phyloP scores from a whole-genome alignment of 1,140 invertebrate species.

The Drosophila yakuba region DNA sequence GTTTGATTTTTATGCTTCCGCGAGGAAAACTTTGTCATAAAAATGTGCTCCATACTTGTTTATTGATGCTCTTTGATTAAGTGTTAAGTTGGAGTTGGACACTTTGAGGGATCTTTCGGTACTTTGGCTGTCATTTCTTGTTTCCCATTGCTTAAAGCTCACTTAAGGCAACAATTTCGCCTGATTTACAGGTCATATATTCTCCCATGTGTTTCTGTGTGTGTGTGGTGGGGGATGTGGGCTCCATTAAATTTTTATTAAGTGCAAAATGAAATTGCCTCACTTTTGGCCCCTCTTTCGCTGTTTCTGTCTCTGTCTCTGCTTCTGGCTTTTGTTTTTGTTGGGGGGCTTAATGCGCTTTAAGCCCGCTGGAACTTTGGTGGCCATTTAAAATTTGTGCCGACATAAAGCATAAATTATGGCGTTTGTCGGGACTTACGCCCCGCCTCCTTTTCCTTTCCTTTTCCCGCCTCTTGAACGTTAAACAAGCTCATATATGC shows the following conservation, averaged over 20 bases:
- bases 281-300: constrained; percentile 35
- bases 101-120: constrained; percentile 17
- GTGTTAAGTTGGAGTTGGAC: constrained; percentile 38
- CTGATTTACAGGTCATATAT: constrained; percentile 48
- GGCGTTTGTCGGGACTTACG: constrained; percentile 29
- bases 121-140: constrained; percentile 14
- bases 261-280: constrained; percentile 77
- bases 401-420: constrained; percentile 68
- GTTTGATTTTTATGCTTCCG: constrained; percentile 46
- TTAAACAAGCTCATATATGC: constrained; percentile 43
- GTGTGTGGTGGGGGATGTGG: constrained; percentile 8
- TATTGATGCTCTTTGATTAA: constrained; percentile 54
- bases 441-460: not conserved
- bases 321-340: constrained; percentile 37
- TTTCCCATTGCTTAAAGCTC: constrained; percentile 48
- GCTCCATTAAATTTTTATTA: constrained; percentile 74
- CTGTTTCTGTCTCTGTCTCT: constrained; percentile 12
- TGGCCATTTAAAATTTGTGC: constrained; percentile 70
- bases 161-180: constrained; percentile 55
- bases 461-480: constrained; percentile 7
- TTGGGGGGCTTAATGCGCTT: constrained; percentile 63
- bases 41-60: constrained; percentile 23
- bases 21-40: constrained; percentile 39
- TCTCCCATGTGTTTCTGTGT: constrained; percentile 36
- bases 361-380: constrained; percentile 58